Conservation (phyloP, 1,140 invertebrate species). For the Melitaea cinxia region DNA sequence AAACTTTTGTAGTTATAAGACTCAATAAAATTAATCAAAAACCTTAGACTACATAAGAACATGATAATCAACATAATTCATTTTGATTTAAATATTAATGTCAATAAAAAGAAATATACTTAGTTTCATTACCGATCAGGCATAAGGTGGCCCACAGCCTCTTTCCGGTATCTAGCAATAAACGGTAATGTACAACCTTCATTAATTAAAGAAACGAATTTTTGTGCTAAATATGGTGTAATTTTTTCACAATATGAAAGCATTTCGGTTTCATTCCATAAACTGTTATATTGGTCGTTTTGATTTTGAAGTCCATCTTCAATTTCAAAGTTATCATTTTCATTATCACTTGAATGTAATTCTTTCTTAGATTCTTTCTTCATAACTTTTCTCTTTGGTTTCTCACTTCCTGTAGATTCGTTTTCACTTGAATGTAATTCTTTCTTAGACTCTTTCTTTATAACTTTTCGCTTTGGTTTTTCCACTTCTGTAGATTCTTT, state of each 20-base stretch:
- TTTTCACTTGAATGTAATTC: no score
- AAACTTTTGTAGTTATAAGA: no score
- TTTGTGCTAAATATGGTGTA: slow-evolving; percentile 54
- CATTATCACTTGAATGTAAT: slow-evolving; percentile 26
- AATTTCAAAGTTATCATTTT: slow-evolving; percentile 20
- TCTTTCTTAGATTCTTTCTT: slow-evolving; percentile 16
- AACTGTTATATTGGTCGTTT: slow-evolving; percentile 27
- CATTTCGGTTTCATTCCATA: slow-evolving; percentile 66
- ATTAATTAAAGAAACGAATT: slow-evolving; percentile 66
- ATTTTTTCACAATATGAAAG: slow-evolving; percentile 65
- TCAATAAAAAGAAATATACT: no score
- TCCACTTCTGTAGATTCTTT: slow-evolving; percentile 16
- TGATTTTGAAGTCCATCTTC: slow-evolving; percentile 8
- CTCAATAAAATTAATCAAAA: no score
- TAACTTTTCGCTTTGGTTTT: background rate
- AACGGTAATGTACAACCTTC: slow-evolving; percentile 79
- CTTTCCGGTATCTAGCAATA: slow-evolving; percentile 78
- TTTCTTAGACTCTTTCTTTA: background rate
- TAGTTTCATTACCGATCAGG: slow-evolving; percentile 76
- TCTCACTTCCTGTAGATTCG: no score
- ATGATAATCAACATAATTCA: no score
- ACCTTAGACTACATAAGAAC: no score
- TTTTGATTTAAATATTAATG: no score
- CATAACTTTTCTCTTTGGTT: slow-evolving; percentile 18
- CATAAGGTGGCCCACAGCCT: slow-evolving; percentile 68